phyloP scores from a whole-genome alignment of 2,797 vertebrate species.

The Anisognathus igniventris region DNA sequence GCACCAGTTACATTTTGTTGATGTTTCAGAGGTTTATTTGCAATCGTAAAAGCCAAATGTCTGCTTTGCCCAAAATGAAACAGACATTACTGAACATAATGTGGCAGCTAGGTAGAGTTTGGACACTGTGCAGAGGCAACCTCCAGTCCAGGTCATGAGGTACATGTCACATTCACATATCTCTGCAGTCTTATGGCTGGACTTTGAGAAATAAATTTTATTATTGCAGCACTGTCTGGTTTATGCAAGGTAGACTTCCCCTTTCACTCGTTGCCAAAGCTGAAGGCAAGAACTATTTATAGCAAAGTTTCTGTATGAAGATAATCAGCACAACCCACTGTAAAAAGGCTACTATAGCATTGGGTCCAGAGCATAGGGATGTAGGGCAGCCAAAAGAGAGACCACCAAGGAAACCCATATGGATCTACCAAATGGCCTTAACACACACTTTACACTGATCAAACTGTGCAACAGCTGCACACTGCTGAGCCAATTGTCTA shows the following conservation, averaged over 20 bases:
- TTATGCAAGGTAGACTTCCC: background rate
- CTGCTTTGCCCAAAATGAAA: background rate
- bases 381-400: background rate
- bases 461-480: background rate
- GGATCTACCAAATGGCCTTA: background rate
- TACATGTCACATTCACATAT: background rate
- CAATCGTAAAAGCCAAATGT: background rate
- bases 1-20: background rate
- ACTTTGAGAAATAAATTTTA: background rate
- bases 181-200: background rate
- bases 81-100: background rate
- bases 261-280: background rate
- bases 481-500: background rate
- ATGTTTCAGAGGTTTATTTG: background rate
- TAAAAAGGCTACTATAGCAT: background rate
- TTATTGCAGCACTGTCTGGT: background rate
- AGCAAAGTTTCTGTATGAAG: background rate
- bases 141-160: background rate
- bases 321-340: background rate
- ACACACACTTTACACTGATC: background rate
- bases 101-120: background rate
- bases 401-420: background rate
- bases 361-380: background rate
- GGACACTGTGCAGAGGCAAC: background rate
- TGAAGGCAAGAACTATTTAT: background rate